Evolutionary conservation across 2,888 invertebrate genomes (phyloP).

Genomic region (Cheilosia variabilis): DNA sequence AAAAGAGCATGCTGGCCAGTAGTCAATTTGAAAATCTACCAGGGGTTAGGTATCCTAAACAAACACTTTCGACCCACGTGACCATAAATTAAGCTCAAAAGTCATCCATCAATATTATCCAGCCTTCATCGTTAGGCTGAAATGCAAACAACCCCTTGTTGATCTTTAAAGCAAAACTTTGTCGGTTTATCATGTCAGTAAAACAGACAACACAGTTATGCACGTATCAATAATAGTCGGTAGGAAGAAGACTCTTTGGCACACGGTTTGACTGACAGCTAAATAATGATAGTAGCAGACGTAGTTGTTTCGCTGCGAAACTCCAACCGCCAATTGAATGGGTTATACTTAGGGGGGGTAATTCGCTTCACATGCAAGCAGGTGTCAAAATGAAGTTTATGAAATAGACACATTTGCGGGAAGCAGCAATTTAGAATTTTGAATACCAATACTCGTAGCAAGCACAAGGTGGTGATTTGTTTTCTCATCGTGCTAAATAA

Average conservation of each 20-base stretch:
- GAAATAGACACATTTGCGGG: background rate
- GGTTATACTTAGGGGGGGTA: background rate
- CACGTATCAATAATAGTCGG: background rate
- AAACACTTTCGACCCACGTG: conserved; percentile 32
- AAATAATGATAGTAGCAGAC: conserved; percentile 9
- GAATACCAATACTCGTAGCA: too few species aligned
- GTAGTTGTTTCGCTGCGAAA: background rate
- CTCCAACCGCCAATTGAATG: conserved; percentile 5
- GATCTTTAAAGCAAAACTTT: conserved; percentile 8
- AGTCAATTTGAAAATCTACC: background rate
- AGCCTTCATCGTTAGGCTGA: background rate
- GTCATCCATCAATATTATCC: conserved; percentile 28
- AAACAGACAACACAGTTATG: background rate
- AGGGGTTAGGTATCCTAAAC: conserved; percentile 18
- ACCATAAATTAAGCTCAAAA: conserved; percentile 4
- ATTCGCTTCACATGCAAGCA: conserved; percentile 35
- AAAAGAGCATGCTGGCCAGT: background rate
- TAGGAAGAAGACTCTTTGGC: background rate
- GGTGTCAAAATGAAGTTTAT: conserved; percentile 21
- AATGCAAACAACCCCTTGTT: conserved; percentile 31
- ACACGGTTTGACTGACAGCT: conserved; percentile 23
- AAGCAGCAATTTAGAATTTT: too few species aligned
- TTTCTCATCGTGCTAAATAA: too few species aligned
- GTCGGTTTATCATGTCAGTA: background rate
- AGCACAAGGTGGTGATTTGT: too few species aligned